These are phyloP conservation scores for Porites cylindrica DNA, from an alignment of 92 coral and sea anemone genomes.

Conservation along the genomic window DNA sequence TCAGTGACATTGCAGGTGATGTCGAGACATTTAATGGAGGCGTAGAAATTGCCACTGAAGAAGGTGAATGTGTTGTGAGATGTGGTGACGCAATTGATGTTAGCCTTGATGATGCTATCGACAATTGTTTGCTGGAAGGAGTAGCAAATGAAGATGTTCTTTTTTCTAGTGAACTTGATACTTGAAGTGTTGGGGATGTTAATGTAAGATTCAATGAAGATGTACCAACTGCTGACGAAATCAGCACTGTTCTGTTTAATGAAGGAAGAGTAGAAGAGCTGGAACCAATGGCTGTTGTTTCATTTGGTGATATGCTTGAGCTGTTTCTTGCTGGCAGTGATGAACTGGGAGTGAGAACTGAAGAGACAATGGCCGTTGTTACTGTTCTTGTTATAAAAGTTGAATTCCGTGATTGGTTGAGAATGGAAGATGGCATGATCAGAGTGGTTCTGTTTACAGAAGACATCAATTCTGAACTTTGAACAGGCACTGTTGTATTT, in stretches of 20 bases:
- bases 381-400: conserved; percentile 34
- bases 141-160: background rate
- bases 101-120: background rate
- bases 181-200: background rate
- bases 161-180: background rate
- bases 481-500: background rate
- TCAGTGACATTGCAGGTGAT: background rate
- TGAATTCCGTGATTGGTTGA: conserved; percentile 18
- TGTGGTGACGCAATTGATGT: conserved; percentile 13
- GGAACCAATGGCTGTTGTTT: background rate
- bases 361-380: background rate
- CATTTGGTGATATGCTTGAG: conserved; percentile 5
- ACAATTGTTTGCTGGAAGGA: background rate
- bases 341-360: background rate
- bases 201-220: background rate
- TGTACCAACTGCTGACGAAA: background rate
- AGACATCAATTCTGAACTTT: background rate
- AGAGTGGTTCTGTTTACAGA: conserved; percentile 5
- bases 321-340: conserved; percentile 11
- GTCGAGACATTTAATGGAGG: conserved; percentile 6
- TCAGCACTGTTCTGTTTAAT: background rate
- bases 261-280: background rate
- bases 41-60: background rate
- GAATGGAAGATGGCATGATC: background rate
- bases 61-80: background rate